Conservation (phyloP, 2,113 vertebrate genomes). For the Gambusia affinis region DNA sequence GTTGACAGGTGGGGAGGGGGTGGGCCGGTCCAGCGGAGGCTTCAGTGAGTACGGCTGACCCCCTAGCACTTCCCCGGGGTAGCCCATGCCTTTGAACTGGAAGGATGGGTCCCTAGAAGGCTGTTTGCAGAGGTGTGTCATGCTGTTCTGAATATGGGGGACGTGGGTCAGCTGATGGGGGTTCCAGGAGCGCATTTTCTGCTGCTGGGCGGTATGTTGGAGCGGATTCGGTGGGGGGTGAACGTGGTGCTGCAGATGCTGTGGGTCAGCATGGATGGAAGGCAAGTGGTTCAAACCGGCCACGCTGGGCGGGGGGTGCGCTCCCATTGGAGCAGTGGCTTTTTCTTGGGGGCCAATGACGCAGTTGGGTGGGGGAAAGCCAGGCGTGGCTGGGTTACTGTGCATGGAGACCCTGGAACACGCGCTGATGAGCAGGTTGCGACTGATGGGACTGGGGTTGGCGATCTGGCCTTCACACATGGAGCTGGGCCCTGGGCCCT, state of each 20-base stretch:
- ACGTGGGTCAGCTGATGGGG: slow-evolving; percentile 93
- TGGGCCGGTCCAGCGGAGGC: slow-evolving; percentile 91
- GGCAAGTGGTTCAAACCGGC: slow-evolving; percentile 88
- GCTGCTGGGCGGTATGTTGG: slow-evolving; percentile 60
- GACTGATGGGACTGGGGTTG: slow-evolving; percentile 98
- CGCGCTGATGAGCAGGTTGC: slow-evolving; percentile 97
- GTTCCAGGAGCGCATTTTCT: slow-evolving; percentile 92
- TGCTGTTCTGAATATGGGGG: slow-evolving; percentile 89
- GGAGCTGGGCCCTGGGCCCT: slow-evolving; percentile 90
- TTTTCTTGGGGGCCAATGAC: slow-evolving; percentile 90
- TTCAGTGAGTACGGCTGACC: slow-evolving; percentile 93
- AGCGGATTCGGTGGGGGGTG: slow-evolving; percentile 68
- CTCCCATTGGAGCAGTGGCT: slow-evolving; percentile 79
- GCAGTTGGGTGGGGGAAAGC: slow-evolving; percentile 82
- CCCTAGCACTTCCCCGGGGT: slow-evolving; percentile 92
- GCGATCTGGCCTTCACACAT: slow-evolving; percentile 99
- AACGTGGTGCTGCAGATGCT: slow-evolving; percentile 70
- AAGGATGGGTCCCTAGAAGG: slow-evolving; percentile 86
- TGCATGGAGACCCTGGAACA: slow-evolving; percentile 95
- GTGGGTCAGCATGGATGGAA: slow-evolving; percentile 86
- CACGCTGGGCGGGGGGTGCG: slow-evolving; percentile 80
- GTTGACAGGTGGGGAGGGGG: slow-evolving; percentile 90
- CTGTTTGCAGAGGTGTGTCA: slow-evolving; percentile 84
- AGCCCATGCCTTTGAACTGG: slow-evolving; percentile 87
- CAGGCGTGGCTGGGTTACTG: slow-evolving; percentile 70